Evolutionary conservation across 2,888 invertebrate species (phyloP), one percentile per base, ranked within the genome.

Genomic region (Meiosimyza decipiens): DNA sequence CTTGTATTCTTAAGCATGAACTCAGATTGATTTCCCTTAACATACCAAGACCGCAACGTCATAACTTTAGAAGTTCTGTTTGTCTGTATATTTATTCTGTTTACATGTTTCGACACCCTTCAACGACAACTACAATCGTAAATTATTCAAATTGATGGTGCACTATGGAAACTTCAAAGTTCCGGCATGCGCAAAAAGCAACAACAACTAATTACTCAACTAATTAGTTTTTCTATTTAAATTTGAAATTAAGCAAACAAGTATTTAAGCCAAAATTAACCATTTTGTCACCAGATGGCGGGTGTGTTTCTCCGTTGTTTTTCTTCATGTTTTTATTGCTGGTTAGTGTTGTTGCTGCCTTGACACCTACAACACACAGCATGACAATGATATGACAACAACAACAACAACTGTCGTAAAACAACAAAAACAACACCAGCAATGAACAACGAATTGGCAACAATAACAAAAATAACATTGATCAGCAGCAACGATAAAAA

Each of bases 271-370:
- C 66, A 49, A 62, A 73, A 66, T 70, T 60, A 63, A 55, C 33
- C 54, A 66, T 73, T 71, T 73, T 73, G 73, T 71, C 73, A 73
- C 54, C 73, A 67, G 55, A 71, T 71, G 67, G 11, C 33, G 47
- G 40, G 6, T 40, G 40, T 40, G 40, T 40, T 40, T 40, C 9
- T 40, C 40, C 40, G 6, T 40, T 40, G 1, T 40, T 40, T 40
- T 40, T 40, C 9, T 40, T 40, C 9, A 9, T 40, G 40, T 40
- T 9, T 40, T 40, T 9, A 40, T 40, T 40, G 9, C 40, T 40
- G 1, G 1, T 40, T 40, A 40, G 6, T 40, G 40, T 40, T 40
- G 70, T 59, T 69, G 60, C 51, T 69, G 54, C 60, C 72, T 59
- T 69, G 72, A 73, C 72, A 59, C 69, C 69, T 57, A 73, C 72